Conservation (phyloP, 2,797 vertebrate genomes). For the Smutsia temminckii region DNA sequence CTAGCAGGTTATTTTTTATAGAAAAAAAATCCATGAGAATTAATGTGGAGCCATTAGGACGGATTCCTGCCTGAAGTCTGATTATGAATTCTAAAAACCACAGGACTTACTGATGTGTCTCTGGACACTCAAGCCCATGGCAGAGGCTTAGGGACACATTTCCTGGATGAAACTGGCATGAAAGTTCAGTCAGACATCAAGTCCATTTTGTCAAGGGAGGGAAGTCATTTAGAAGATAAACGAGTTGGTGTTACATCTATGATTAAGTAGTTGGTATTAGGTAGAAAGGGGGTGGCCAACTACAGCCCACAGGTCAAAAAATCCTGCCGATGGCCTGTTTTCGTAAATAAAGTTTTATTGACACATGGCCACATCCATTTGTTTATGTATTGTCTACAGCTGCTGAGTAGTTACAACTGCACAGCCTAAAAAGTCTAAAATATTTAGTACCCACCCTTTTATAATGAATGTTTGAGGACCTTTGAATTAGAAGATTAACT, state of each 20-base stretch:
- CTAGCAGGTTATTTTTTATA: neutral
- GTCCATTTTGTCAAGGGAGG: neutral
- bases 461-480: neutral
- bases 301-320: too few relatives aligned
- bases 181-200: neutral
- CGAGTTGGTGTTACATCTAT: neutral
- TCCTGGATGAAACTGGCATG: neutral
- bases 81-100: neutral
- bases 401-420: fast-evolving
- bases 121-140: neutral
- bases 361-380: neutral
- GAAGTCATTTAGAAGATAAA: neutral
- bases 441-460: neutral
- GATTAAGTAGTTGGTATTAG: neutral
- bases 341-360: constrained; percentile 47
- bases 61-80: neutral
- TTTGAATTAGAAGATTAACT: neutral
- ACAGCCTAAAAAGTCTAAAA: neutral
- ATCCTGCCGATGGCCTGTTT: neutral
- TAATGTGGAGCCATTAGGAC: neutral
- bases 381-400: neutral
- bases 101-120: neutral
- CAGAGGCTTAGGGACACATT: neutral
- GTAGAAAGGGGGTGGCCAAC: neutral
- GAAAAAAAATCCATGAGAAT: neutral